phyloP scores from a whole-genome alignment of 2,888 invertebrate species.

The Pseudanteris insignis region DNA sequence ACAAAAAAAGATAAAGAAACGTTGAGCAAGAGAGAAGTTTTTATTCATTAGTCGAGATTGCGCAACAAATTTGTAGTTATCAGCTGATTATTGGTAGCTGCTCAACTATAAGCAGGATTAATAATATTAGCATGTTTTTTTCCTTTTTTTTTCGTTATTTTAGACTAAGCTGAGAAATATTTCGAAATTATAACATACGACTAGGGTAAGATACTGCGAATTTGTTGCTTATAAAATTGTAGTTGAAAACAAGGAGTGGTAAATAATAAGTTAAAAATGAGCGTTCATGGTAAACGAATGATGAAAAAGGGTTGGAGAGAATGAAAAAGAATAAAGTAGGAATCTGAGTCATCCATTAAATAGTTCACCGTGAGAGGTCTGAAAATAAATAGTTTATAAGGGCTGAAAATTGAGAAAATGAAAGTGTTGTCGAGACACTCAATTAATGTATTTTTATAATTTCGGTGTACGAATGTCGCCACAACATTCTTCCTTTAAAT shows the following conservation, averaged over 20 bases:
- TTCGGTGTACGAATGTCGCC: conserved; percentile 35
- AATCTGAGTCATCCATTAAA: conserved; percentile 41
- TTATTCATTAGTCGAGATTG: conserved; percentile 21
- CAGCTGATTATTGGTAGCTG: conserved; percentile 4
- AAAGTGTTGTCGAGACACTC: conserved; percentile 29
- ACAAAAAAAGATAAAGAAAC: conserved; percentile 7
- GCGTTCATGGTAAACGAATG: conserved; percentile 4
- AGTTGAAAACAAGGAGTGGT: conserved; percentile 23
- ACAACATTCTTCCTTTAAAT: conserved; percentile 45
- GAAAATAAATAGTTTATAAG: conserved; percentile 20
- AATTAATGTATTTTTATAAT: conserved; percentile 48
- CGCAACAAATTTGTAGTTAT: conserved; percentile 30
- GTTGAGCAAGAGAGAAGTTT: conserved; percentile 15
- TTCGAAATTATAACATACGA: too few relatives aligned
- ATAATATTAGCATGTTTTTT: too few relatives aligned
- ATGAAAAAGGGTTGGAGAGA: conserved; percentile 17
- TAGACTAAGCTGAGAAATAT: too few relatives aligned
- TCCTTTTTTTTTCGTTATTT: too few relatives aligned
- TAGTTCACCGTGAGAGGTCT: conserved; percentile 28
- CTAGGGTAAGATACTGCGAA: conserved; percentile 26
- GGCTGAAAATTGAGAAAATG: conserved; percentile 14
- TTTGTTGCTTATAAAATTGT: conserved; percentile 31
- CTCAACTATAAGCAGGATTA: too few relatives aligned
- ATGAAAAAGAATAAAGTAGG: conserved; percentile 27
- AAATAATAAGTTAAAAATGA: conserved; percentile 16